Base-by-base conservation (phyloP, 2,888 invertebrate species). In the Drosophila rellima region DNA sequence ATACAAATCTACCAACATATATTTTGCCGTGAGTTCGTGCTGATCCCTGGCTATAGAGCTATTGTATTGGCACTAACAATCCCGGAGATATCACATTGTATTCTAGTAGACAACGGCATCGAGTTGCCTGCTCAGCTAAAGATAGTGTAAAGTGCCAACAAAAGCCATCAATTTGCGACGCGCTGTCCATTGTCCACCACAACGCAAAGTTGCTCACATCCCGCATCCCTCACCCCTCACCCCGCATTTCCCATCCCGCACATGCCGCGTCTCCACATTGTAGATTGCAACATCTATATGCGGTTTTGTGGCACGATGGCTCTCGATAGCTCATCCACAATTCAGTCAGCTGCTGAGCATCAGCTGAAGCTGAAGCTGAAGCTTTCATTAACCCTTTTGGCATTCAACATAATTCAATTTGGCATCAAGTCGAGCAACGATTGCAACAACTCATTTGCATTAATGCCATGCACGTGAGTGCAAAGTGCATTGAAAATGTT, bases 381-480 rank as follows among this genome's bases (percentile, higher is more conserved):
- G 62, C 71, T 81, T 83, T 78, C 89, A 88, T 83, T 83, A 88
- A 88, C 84, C 87, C 71, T 86, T 87, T 74, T 81, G 85, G 74
- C 78, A 83, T 83, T 64, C 84, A 86, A 66, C 70, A 88, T 88
- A 87, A 88, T 83, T 87, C 82, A 87, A 83, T 86, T 83, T 78
- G 80, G 61, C 86, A 73, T 77, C 75, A 74, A 69, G 50, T 60
- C 55, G 70, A 45, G 59, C 31, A 51, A 42, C 42, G 48, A n/a
- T 39, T 52, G 63, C 48, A 54, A 48, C 56, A 71, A 45, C 69
- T 66, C 75, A 84, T 82, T 82, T 78, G 88, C 85, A 87, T 84
- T 82, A 87, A 87, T 78, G 75, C 79, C 37, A 44, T 62, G 74
- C 81, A 84, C 80, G 85, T 87, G 82, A 56, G 55, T 47, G 50